Evolutionary conservation across 2,888 invertebrate species (phyloP).

Genomic region (Brassicogethes aeneus): DNA sequence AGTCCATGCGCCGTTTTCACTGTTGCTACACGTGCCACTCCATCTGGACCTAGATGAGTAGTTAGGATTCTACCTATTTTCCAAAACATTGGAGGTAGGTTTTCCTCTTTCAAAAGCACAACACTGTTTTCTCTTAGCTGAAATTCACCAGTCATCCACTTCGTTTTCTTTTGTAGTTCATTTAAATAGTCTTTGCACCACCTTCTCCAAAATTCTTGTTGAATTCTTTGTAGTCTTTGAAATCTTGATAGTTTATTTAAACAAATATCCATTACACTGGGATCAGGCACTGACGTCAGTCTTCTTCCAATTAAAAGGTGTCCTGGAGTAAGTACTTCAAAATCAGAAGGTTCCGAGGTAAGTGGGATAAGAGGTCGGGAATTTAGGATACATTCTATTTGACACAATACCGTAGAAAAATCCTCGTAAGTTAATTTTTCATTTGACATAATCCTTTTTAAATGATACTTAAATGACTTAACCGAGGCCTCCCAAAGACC

Average conservation of each 20-base stretch:
- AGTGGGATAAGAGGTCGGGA: background rate
- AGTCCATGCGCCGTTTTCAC: background rate
- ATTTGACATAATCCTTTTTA: background rate
- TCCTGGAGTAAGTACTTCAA: background rate
- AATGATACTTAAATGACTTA: too few species aligned
- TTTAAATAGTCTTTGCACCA: background rate
- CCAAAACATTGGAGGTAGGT: background rate
- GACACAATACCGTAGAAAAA: too few species aligned
- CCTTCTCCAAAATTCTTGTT: background rate
- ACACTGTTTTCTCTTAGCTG: background rate
- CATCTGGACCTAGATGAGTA: background rate
- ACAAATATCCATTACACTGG: background rate
- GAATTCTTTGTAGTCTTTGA: background rate
- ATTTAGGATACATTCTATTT: too few species aligned
- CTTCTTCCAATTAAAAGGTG: background rate
- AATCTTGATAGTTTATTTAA: background rate
- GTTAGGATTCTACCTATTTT: background rate
- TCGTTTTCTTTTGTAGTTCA: background rate
- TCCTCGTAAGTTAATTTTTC: too few species aligned
- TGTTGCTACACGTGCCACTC: too few species aligned
- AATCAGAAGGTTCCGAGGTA: background rate
- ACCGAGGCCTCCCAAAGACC: background rate
- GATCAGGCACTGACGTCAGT: background rate
- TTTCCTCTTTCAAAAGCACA: background rate
- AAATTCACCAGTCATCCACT: background rate